Percentiles rank a stretch among this genome's conserved stretches.
phyloP scores from a whole-genome alignment of 1,140 invertebrate genomes.

The Chironomus striatipennis region DNA sequence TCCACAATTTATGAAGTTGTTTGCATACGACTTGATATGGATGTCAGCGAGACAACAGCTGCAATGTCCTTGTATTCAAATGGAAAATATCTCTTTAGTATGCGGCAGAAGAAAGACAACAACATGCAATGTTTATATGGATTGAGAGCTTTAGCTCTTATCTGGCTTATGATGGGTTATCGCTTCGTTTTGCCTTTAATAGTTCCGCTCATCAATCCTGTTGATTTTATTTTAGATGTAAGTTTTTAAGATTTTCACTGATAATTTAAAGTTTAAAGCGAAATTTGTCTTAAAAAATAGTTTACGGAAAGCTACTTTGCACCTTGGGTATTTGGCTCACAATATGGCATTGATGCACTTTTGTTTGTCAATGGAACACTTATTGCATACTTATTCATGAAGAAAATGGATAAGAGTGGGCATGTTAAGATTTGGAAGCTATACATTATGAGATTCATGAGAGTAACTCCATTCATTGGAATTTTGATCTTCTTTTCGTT shows the following conservation, averaged over 20 bases:
- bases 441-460: not conserved
- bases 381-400: constrained; percentile 1
- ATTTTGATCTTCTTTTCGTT: not conserved
- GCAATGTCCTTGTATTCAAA: not conserved
- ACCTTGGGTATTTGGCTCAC: not conserved
- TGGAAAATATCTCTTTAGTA: not conserved
- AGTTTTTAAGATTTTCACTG: not conserved
- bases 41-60: not conserved
- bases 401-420: not conserved
- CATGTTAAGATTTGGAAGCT: not conserved
- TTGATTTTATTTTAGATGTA: not conserved
- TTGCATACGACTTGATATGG: not conserved
- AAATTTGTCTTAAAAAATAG: not conserved
- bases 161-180: not conserved
- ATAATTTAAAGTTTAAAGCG: no score
- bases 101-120: not conserved
- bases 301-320: not conserved
- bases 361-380: not conserved
- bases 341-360: not conserved
- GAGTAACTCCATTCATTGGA: not conserved
- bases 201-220: not conserved
- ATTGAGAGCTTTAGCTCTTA: not conserved
- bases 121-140: not conserved
- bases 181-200: not conserved
- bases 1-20: not conserved